phyloP scores from a whole-genome alignment of 2,797 vertebrate genomes.

The Thamnophis elegans region DNA sequence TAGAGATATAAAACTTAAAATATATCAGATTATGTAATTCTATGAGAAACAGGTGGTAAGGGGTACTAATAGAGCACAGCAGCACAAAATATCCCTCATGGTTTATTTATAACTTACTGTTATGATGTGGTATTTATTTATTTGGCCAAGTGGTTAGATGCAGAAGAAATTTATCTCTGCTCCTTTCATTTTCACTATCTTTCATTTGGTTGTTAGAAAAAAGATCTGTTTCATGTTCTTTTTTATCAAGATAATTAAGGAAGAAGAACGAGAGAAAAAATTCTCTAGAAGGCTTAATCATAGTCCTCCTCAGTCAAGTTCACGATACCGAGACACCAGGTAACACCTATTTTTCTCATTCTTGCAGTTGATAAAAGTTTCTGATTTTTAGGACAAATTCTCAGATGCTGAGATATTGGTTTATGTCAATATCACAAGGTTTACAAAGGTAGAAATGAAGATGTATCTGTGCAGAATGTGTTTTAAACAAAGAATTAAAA shows the following conservation, averaged over 20 bases:
- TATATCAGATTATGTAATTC: not conserved
- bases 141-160: not conserved
- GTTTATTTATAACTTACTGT: not conserved
- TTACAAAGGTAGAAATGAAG: not conserved
- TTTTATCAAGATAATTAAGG: slow-evolving; percentile 78
- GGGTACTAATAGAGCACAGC: not conserved
- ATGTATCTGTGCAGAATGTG: not conserved
- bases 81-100: not conserved
- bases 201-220: not conserved
- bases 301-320: slow-evolving; percentile 89
- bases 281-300: slow-evolving; percentile 91
- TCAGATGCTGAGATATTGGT: not conserved
- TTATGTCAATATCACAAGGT: not conserved
- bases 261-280: slow-evolving; percentile 94
- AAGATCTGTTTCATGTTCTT: slow-evolving; percentile 3
- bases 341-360: slow-evolving; percentile 56
- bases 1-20: not conserved
- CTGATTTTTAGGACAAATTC: not conserved
- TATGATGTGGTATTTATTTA: not conserved
- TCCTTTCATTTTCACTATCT: not conserved
- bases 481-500: not conserved
- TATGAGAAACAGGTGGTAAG: not conserved
- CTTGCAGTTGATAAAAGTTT: not conserved
- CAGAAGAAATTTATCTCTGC: not conserved
- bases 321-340: slow-evolving; percentile 93